These are phyloP conservation scores for Labeo calbasu DNA, from an alignment of 2,797 vertebrate genomes.

Conservation along the genomic window DNA sequence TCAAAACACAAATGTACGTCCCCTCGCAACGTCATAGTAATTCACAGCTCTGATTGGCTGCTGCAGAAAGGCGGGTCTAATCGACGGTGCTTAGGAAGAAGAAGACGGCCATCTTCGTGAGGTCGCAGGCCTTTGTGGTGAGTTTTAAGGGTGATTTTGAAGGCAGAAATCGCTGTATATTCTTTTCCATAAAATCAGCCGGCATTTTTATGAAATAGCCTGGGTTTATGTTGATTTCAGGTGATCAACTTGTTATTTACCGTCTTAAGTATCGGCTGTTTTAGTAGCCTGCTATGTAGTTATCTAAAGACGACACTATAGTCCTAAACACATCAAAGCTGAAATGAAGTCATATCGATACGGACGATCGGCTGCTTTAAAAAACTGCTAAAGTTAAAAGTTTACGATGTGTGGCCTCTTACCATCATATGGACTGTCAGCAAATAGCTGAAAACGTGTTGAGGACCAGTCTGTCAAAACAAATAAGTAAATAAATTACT, in stretches of 20 bases:
- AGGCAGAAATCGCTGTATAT: not conserved
- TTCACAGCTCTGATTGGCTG: not conserved
- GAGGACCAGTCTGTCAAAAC: not conserved
- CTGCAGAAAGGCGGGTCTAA: slow-evolving; percentile 24
- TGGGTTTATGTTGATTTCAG: not conserved
- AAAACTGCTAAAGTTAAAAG: not conserved
- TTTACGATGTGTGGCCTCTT: not conserved
- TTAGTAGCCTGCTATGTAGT: not conserved
- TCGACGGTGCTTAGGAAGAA: slow-evolving; percentile 52
- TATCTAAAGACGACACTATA: not conserved
- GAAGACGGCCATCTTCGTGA: slow-evolving; percentile 75
- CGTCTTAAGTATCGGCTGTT: not conserved
- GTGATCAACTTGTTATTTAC: not conserved
- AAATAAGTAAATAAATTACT: not conserved
- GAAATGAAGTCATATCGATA: not conserved
- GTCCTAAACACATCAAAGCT: not conserved
- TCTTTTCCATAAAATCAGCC: not conserved
- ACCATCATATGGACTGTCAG: not conserved
- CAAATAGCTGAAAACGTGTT: not conserved
- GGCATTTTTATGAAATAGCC: not conserved
- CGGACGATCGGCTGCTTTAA: not conserved
- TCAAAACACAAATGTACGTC: not conserved
- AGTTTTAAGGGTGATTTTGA: slow-evolving; percentile 52
- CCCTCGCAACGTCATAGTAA: not conserved
- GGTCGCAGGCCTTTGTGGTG: slow-evolving; percentile 67